Conservation (phyloP, 2,797 vertebrate genomes). For the Spea hammondii region DNA sequence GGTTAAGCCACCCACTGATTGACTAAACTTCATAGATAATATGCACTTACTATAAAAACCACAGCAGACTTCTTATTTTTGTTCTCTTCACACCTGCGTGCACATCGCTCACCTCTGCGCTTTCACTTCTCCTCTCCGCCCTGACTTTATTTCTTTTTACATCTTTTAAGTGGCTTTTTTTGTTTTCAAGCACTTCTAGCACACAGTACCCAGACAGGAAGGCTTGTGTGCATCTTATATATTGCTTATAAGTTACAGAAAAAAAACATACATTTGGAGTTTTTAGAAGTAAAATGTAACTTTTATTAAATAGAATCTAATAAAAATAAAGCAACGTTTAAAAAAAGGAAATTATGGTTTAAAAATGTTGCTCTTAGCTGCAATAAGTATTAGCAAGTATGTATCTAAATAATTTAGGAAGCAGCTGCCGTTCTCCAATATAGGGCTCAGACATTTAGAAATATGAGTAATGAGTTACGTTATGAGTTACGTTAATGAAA, state of each 20-base stretch:
- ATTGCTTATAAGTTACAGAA: background rate
- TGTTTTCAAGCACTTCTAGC: constrained; percentile 25
- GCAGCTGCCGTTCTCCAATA: too few species aligned
- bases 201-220: constrained; percentile 32
- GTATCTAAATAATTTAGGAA: too few species aligned
- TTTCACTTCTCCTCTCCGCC: constrained; percentile 35
- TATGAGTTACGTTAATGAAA: too few species aligned
- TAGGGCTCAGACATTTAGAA: too few species aligned
- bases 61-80: background rate
- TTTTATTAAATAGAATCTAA: background rate
- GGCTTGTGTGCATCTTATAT: background rate
- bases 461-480: too few species aligned
- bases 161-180: constrained; percentile 50
- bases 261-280: background rate
- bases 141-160: constrained; percentile 19
- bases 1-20: too few species aligned
- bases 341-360: too few species aligned
- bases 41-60: too few species aligned
- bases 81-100: constrained; percentile 37
- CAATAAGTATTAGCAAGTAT: background rate
- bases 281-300: background rate
- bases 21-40: too few species aligned
- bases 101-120: constrained; percentile 25
- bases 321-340: too few species aligned
- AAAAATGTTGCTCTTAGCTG: background rate